Base-by-base conservation (phyloP, 2,797 vertebrate genomes). In the Darevskia mixta region DNA sequence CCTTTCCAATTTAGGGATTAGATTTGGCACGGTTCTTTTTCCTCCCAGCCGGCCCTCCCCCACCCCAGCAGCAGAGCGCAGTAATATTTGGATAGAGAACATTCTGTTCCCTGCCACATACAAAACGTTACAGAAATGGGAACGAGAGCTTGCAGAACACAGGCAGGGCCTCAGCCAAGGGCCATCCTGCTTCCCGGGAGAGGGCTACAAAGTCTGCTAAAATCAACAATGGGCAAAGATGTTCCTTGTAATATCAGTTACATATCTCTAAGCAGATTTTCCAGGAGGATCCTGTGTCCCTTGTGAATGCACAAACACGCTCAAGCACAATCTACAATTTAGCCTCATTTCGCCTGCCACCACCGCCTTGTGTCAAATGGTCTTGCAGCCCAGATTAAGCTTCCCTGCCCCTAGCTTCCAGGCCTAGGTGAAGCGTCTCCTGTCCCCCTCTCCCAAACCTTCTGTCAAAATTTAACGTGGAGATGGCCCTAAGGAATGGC, bases 111-210 rank as follows among this genome's bases (percentile, higher is more conserved):
- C 80, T 2, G 1, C 79, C 93, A 87, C 73, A 85, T 93, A 86
- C 90, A 93, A 92, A 94, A 85, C 35, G 85, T 82, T 29, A 38
- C 8, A 73, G 82, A 89, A 92, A 92, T 79, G n/a, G n/a, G 88
- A 91, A 90, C 81, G 61, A 88, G 90, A 71, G 89, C 87, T 90
- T 91, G 91, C 82, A 75, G 76, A 88, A 90, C n/a, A 35, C 85
- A 80, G 25, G 2, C 75, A 72, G 45, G 29, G 27, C 78, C 71
- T 61, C 86, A 1, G 3, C 17, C 49, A 87, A 87, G 32, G 29
- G 23, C 25, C 2, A 17, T 18, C 11, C 41, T 49, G 69, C 45
- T 58, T n/a, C 9, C 25, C 29, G 15, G 7, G 13, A 41, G 27
- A 75, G 35, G 29, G 58, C 58, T 45, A 29, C 17, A 4, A n/a